Conservation (phyloP, 2,113 vertebrate genomes). For the Aleadryas rufinucha region DNA sequence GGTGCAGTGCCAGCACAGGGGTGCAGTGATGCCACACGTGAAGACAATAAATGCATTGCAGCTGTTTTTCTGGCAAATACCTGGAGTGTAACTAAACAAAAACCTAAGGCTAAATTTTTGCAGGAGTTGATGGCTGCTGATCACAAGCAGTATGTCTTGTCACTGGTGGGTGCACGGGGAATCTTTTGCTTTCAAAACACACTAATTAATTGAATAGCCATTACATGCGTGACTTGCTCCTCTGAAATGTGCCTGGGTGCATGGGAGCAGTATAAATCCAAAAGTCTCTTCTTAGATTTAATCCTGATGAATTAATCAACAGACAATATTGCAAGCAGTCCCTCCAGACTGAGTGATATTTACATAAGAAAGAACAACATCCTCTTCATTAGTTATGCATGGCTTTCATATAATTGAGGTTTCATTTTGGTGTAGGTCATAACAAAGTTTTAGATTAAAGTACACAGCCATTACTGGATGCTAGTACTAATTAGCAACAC, state of each 20-base stretch:
- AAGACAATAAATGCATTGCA: not conserved
- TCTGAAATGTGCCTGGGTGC: not conserved
- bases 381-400: not conserved
- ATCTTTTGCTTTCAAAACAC: not conserved
- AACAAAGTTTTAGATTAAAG: not conserved
- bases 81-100: not conserved
- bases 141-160: not conserved
- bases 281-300: not conserved
- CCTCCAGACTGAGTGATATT: not conserved
- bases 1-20: not conserved
- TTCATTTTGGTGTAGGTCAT: not conserved
- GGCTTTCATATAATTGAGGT: not conserved
- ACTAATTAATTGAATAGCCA: not conserved
- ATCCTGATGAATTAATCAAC: conserved; percentile 4
- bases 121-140: not conserved
- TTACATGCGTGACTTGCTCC: not conserved
- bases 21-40: not conserved
- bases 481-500: not conserved
- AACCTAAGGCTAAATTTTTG: not conserved
- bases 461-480: not conserved
- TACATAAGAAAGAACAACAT: not conserved
- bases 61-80: not conserved
- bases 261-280: not conserved
- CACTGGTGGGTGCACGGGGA: not conserved
- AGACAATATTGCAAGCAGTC: not conserved